Evolutionary conservation across 2,797 vertebrate species (phyloP).

Genomic region (Gymnothorax reevesii): DNA sequence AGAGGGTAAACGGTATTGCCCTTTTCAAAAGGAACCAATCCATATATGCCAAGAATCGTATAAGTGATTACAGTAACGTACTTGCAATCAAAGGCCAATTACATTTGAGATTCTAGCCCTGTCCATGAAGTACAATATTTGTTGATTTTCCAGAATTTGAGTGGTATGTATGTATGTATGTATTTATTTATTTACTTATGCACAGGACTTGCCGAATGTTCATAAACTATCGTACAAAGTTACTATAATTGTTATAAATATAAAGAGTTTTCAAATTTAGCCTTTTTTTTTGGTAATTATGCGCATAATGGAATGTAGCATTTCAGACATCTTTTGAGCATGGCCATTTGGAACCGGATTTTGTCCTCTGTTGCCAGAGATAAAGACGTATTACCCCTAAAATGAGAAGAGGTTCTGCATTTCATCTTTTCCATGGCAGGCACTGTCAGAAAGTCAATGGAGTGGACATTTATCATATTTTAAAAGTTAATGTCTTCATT

Average conservation of each 20-base stretch:
- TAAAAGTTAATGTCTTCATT: slow-evolving; percentile 35
- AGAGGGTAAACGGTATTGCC: neutral
- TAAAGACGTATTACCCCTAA: neutral
- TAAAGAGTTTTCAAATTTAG: neutral
- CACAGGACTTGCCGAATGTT: neutral
- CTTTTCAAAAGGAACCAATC: neutral
- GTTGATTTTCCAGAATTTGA: neutral
- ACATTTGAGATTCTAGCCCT: neutral
- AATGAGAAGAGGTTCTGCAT: neutral
- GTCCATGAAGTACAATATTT: neutral
- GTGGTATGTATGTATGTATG: neutral
- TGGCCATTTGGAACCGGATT: neutral
- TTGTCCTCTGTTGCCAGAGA: neutral
- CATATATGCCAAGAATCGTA: neutral
- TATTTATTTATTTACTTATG: neutral
- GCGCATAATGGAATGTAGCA: neutral
- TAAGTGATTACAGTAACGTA: neutral
- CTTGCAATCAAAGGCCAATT: neutral
- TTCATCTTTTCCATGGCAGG: slow-evolving; percentile 5
- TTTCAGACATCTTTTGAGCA: neutral
- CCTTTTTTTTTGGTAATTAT: neutral
- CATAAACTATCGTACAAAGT: neutral
- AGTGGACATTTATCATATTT: slow-evolving; percentile 32
- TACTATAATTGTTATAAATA: neutral
- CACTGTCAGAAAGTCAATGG: slow-evolving; percentile 26